Base-by-base conservation (phyloP, 2,797 vertebrate species). In the Eremophila alpestris region DNA sequence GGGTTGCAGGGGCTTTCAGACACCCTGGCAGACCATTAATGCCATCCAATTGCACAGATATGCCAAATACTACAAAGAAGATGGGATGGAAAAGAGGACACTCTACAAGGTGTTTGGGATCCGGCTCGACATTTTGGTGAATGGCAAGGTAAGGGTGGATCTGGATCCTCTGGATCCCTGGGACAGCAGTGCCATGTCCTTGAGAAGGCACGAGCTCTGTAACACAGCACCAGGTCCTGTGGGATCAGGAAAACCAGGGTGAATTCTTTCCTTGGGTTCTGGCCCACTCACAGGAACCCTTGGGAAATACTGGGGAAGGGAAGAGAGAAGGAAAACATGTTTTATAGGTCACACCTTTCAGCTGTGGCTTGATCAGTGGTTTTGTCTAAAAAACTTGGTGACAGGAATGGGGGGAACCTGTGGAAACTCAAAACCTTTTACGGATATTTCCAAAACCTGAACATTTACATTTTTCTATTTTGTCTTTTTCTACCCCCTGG, bases 61-160 rank as follows among this genome's bases (percentile, higher is more conserved):
- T 34, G 99, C 99, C 86, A 99, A 98, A 93, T 97, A 99, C 97
- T 99, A 98, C n/a, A 82, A 97, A 93, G 99, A 99, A 69, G 92
- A 98, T 0, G 97, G 69, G 7, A 67, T 55, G 63, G 95, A 98
- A 43, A 98, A 97, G 89, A 98, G 99, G 93, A 99, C 98, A 1
- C 98, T 99, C 56, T 97, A 98, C 91, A 99, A 99, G 95, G 99
- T 99, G 94, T 99, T 99, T 81, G 99, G 99, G 90, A 98, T 99
- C 96, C 98, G 98, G 63, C 97, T 99, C 0, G 99, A 99, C 87
- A 98, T 99, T 71, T 97, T 99, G 38, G 99, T 99, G 79, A 97
- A 98, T 4, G 99, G 99, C 75, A 97, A 98, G 98, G 99, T 99
- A 94, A 97, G 68, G 34, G 26, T 60, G 36, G 27, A 29, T 38